Percentiles rank a stretch among this genome's conserved stretches.
Evolutionary conservation across 2,113 vertebrate species (phyloP).

Genomic region (Passer domesticus): DNA sequence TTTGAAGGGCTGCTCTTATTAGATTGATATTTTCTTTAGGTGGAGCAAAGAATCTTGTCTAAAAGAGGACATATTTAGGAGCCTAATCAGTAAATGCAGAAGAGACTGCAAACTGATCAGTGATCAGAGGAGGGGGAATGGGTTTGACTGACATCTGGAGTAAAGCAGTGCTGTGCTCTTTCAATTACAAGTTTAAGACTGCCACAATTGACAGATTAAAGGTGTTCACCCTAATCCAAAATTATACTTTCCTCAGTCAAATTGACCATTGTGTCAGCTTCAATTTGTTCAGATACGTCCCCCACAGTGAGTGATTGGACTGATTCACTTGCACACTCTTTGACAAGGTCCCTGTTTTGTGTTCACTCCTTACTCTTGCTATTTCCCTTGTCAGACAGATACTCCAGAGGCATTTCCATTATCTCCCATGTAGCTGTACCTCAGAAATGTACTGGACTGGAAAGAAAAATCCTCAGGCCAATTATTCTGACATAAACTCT

Average conservation of each 20-base stretch:
- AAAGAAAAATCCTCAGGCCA: conserved; percentile 53
- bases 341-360: conserved; percentile 47
- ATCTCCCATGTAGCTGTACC: conserved; percentile 51
- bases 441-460: conserved; percentile 56
- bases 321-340: conserved; percentile 18
- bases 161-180: conserved; percentile 10
- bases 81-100: conserved; percentile 15
- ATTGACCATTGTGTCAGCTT: conserved; percentile 39
- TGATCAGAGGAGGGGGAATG: neutral
- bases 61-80: neutral
- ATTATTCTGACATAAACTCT: conserved; percentile 65
- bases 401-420: conserved; percentile 44
- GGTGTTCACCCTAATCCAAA: conserved; percentile 48
- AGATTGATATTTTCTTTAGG: neutral
- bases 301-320: neutral
- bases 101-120: neutral
- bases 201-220: conserved; percentile 51
- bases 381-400: conserved; percentile 46
- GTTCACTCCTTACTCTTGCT: conserved; percentile 27
- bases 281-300: conserved; percentile 18
- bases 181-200: conserved; percentile 52
- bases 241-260: conserved; percentile 32
- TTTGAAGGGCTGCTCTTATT: neutral
- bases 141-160: conserved; percentile 7
- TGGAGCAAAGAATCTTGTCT: neutral